Evolutionary conservation across 1,140 invertebrate genomes (phyloP).

Genomic region (Teleogryllus occipitalis): DNA sequence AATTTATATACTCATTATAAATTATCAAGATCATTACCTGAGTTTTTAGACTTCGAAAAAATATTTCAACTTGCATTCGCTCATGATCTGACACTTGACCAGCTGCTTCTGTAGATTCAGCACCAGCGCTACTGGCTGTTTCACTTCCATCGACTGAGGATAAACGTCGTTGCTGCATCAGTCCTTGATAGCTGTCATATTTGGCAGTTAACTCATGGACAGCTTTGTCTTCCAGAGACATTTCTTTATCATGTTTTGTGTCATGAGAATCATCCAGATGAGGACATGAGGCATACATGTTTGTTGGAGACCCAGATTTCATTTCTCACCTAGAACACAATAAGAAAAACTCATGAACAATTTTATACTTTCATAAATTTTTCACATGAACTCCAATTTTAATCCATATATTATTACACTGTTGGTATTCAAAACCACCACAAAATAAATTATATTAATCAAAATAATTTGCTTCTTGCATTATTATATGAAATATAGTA

Average conservation of each 20-base stretch:
- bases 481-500: too few relatives aligned
- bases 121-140: constrained; percentile 18
- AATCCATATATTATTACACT: too few relatives aligned
- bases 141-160: constrained; percentile 12
- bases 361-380: too few relatives aligned
- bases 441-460: too few relatives aligned
- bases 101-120: constrained; percentile 25
- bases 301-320: too few relatives aligned
- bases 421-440: too few relatives aligned
- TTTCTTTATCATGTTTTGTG: not conserved
- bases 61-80: constrained; percentile 65
- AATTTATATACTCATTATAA: not conserved
- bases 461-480: too few relatives aligned
- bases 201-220: constrained; percentile 17
- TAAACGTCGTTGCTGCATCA: constrained; percentile 10
- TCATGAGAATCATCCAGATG: not conserved
- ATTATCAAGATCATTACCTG: constrained; percentile 37
- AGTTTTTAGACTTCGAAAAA: constrained; percentile 69
- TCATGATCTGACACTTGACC: constrained; percentile 55
- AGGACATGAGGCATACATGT: constrained; percentile 11
- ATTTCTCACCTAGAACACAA: too few relatives aligned
- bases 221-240: not conserved
- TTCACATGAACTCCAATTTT: too few relatives aligned
- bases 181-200: constrained; percentile 15
- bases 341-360: too few relatives aligned